A percentile compares a stretch with the other conserved stretches of the same genome.
phyloP scores from a whole-genome alignment of 2,797 vertebrate genomes.

The Argentina silus region DNA sequence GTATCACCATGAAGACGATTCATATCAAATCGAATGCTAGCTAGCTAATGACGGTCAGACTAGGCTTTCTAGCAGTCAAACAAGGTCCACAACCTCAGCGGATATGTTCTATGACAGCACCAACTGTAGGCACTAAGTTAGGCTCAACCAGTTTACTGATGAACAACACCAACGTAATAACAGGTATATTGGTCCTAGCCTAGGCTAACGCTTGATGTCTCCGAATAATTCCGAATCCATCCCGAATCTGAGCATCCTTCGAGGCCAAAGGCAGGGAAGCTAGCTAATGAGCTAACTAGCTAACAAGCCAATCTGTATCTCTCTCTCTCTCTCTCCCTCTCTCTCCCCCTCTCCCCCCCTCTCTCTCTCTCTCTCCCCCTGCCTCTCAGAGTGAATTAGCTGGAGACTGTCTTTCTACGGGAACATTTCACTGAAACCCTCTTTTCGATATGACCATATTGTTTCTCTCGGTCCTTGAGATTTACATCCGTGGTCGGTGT shows the following conservation, averaged over 20 bases:
- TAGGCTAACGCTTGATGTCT: not conserved
- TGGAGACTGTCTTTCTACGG: not conserved
- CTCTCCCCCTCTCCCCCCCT: not conserved
- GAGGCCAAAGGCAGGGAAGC: not conserved
- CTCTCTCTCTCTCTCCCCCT: not conserved
- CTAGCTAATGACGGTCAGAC: too few species aligned
- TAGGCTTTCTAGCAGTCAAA: too few species aligned
- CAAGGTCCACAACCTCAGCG: too few species aligned
- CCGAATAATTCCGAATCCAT: not conserved
- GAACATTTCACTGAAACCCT: not conserved
- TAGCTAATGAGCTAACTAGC: slow-evolving; percentile 1
- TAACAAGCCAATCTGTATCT: not conserved
- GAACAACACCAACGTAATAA: too few species aligned
- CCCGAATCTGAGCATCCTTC: not conserved
- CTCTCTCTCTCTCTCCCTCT: not conserved
- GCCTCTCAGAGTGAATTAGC: not conserved
- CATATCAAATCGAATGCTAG: too few species aligned
- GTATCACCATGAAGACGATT: too few species aligned
- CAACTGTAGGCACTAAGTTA: too few species aligned
- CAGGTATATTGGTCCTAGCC: too few species aligned
- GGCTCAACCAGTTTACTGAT: too few species aligned
- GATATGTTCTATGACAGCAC: too few species aligned
- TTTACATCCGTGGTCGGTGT: not conserved
- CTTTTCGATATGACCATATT: not conserved
- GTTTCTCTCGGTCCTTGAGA: not conserved